Percentiles rank a stretch among this genome's conserved stretches.
Evolutionary conservation across 2,113 vertebrate species (phyloP).

Genomic region (Hippocampus abdominalis): DNA sequence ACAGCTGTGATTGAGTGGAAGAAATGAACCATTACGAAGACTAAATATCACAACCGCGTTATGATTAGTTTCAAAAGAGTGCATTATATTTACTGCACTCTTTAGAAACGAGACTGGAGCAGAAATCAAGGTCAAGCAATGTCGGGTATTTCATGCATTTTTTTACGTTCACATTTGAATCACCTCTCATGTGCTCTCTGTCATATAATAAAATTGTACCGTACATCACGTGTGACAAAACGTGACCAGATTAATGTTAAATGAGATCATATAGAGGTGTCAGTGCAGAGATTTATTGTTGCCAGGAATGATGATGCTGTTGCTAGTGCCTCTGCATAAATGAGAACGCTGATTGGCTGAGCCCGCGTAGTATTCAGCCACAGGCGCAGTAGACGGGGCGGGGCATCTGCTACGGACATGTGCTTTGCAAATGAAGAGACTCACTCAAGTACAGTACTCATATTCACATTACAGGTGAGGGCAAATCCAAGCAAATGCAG

Average conservation of each 20-base stretch:
- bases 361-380: slow-evolving; percentile 16
- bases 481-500: not conserved
- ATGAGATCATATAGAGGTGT: not conserved
- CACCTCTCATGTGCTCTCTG: no score
- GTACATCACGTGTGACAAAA: not conserved
- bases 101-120: no score
- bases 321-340: slow-evolving; percentile 45
- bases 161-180: no score
- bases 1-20: no score
- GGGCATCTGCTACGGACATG: slow-evolving; percentile 14
- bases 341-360: slow-evolving; percentile 43
- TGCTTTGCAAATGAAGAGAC: slow-evolving; percentile 2
- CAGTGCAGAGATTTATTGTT: slow-evolving; percentile 20
- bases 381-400: slow-evolving; percentile 8
- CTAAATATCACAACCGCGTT: no score
- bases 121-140: no score
- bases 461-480: not conserved
- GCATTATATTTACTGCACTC: no score
- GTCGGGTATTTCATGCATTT: no score
- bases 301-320: slow-evolving; percentile 51
- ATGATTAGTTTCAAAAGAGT: no score
- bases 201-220: not conserved
- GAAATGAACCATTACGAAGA: no score
- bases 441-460: not conserved
- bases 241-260: not conserved